phyloP scores from a whole-genome alignment of 2,888 invertebrate genomes.

The Agrochola circellaris region DNA sequence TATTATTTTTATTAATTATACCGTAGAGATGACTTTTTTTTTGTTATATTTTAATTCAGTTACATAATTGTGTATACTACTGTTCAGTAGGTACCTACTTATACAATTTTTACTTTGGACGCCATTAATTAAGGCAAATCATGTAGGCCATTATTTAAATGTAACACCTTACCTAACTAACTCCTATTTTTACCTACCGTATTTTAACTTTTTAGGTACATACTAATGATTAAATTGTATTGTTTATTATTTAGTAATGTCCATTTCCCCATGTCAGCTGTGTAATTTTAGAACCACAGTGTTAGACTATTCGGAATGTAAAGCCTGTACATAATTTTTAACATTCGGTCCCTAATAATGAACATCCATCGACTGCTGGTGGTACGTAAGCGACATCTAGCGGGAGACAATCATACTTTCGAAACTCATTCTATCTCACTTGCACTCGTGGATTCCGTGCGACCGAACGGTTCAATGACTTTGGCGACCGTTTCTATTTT shows the following conservation, averaged over 20 bases:
- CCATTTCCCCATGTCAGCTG: slow-evolving; percentile 10
- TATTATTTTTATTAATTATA: too few species aligned
- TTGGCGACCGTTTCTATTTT: slow-evolving; percentile 90
- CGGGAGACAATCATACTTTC: slow-evolving; percentile 54
- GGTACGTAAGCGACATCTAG: slow-evolving; percentile 78
- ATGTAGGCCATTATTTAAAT: not conserved
- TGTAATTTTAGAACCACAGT: not conserved
- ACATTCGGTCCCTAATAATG: slow-evolving; percentile 78
- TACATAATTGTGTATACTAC: not conserved
- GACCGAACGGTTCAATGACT: slow-evolving; percentile 90
- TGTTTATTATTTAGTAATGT: not conserved
- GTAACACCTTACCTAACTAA: not conserved
- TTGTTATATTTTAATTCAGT: too few species aligned
- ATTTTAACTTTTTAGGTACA: not conserved
- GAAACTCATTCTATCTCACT: slow-evolving; percentile 79
- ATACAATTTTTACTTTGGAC: not conserved
- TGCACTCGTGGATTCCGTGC: slow-evolving; percentile 81
- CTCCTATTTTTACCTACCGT: not conserved
- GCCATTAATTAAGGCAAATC: not conserved
- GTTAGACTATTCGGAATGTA: not conserved
- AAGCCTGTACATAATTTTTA: not conserved
- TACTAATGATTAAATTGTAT: too few species aligned
- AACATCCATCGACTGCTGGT: slow-evolving; percentile 42
- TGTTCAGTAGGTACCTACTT: not conserved
- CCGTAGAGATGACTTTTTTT: too few species aligned